Conservation (phyloP, 2,888 invertebrate genomes). For the Fabriciana adippe region DNA sequence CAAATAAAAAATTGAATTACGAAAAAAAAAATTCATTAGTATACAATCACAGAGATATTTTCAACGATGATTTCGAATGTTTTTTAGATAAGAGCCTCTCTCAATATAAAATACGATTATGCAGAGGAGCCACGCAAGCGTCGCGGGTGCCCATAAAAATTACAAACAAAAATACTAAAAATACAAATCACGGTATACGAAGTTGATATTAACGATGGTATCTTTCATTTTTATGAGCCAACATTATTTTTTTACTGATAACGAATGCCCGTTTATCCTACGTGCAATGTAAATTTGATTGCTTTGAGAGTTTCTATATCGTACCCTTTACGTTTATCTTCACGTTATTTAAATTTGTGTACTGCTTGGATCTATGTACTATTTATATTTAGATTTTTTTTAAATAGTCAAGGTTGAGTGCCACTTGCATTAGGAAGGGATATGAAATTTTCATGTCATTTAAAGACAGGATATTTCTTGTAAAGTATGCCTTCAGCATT, state of each 20-base stretch:
- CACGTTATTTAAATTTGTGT: slow-evolving; percentile 13
- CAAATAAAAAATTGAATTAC: slow-evolving; percentile 9
- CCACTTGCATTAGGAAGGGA: too few species aligned
- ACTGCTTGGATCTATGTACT: background rate
- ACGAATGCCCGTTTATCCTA: slow-evolving; percentile 23
- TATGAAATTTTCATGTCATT: too few species aligned
- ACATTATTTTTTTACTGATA: slow-evolving; percentile 31
- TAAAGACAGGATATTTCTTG: too few species aligned
- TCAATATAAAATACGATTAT: slow-evolving; percentile 79
- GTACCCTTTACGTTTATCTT: slow-evolving; percentile 22
- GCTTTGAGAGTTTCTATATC: slow-evolving; percentile 21
- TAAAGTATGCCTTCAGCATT: too few species aligned
- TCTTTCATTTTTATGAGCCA: slow-evolving; percentile 32
- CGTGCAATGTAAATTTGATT: slow-evolving; percentile 32
- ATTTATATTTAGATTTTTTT: background rate
- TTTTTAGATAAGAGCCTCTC: slow-evolving; percentile 70
- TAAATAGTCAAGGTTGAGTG: too few species aligned
- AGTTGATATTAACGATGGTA: slow-evolving; percentile 30
- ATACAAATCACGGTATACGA: slow-evolving; percentile 64
- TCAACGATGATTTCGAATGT: slow-evolving; percentile 76
- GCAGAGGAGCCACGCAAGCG: slow-evolving; percentile 71
- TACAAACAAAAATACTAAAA: slow-evolving; percentile 72
- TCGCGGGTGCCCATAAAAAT: slow-evolving; percentile 67
- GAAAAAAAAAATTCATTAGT: slow-evolving; percentile 54
- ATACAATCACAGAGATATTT: slow-evolving; percentile 71